Conservation (phyloP, 2,888 invertebrate genomes). For the Pheosia tremula region DNA sequence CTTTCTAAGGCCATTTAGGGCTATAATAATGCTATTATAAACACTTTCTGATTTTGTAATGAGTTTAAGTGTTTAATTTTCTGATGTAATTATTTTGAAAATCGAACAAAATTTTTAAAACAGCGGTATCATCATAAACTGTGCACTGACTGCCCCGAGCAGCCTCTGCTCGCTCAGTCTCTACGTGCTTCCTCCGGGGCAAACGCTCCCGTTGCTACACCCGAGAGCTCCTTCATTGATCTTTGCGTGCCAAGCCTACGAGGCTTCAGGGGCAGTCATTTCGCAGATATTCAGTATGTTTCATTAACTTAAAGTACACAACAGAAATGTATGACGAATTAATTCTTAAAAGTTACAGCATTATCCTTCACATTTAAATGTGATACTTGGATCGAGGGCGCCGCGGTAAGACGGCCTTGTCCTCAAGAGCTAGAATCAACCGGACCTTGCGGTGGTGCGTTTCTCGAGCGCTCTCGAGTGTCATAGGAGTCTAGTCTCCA, state of each 20-base stretch:
- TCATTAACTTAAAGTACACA: neutral
- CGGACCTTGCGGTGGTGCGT: conserved; percentile 54
- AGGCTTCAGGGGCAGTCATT: no score
- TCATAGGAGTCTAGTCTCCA: no score
- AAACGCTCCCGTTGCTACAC: no score
- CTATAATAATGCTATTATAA: no score
- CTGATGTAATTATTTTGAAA: neutral
- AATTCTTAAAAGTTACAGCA: neutral
- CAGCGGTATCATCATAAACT: neutral
- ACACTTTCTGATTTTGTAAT: no score
- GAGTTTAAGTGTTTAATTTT: no score
- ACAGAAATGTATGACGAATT: neutral
- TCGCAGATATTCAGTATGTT: neutral
- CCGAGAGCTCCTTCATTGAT: no score
- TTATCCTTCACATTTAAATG: neutral
- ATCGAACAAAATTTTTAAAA: neutral
- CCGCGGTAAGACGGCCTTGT: conserved; percentile 53
- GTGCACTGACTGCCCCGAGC: no score
- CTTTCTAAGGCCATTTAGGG: no score
- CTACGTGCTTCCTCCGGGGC: no score
- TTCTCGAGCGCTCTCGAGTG: conserved; percentile 26
- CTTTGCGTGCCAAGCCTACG: no score
- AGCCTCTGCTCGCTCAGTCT: no score
- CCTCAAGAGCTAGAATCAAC: conserved; percentile 48
- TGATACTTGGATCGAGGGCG: conserved; percentile 15